phyloP scores from a whole-genome alignment of 2,888 invertebrate genomes.

The Amphipoea lucens region DNA sequence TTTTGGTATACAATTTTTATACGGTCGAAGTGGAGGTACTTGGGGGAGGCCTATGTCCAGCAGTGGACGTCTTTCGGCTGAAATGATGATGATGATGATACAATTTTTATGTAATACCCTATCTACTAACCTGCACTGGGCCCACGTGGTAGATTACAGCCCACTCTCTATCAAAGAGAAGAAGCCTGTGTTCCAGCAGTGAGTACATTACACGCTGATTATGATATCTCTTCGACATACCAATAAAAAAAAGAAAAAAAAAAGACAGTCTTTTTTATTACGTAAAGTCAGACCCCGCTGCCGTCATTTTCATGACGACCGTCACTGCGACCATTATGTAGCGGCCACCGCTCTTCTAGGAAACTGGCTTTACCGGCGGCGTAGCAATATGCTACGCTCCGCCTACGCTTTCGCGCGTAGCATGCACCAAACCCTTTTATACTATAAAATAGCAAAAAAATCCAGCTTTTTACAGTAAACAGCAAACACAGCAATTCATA shows the following conservation, averaged over 20 bases:
- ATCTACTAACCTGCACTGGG: too few species aligned
- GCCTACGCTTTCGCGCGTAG: neutral
- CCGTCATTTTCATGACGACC: neutral
- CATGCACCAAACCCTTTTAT: conserved; percentile 2
- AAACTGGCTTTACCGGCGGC: neutral
- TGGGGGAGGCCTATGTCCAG: too few species aligned
- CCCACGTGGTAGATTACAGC: too few species aligned
- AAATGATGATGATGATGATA: too few species aligned
- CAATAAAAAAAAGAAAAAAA: neutral
- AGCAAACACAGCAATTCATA: conserved; percentile 63
- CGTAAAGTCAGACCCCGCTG: neutral
- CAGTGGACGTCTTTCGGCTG: too few species aligned
- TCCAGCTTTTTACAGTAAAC: conserved; percentile 37
- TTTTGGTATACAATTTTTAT: neutral
- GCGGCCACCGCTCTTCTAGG: neutral
- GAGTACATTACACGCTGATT: too few species aligned
- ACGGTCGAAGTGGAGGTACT: too few species aligned
- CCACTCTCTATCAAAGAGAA: too few species aligned
- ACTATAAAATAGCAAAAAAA: conserved; percentile 28
- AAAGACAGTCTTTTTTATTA: neutral
- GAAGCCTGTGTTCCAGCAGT: too few species aligned
- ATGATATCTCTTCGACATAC: neutral
- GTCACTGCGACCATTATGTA: too few species aligned
- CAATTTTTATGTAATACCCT: too few species aligned
- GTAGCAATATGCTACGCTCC: conserved; percentile 3